Conservation (phyloP, 2,888 invertebrate genomes). For the Conchocele bisecta region DNA sequence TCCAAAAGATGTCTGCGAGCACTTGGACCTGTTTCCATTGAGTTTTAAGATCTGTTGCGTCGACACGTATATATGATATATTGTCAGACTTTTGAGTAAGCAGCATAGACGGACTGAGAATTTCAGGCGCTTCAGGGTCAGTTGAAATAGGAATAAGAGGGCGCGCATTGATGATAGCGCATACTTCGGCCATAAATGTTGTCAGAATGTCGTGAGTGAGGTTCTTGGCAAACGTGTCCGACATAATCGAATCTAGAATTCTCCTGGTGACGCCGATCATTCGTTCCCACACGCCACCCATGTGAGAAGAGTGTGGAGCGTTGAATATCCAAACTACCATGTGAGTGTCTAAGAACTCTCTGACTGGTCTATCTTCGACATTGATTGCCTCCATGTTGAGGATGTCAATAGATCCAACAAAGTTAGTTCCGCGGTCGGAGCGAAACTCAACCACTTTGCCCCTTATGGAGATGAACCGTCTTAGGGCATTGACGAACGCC, state of each 20-base stretch:
- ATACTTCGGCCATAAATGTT: slow-evolving; percentile 29
- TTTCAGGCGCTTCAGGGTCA: slow-evolving; percentile 19
- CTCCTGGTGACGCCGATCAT: slow-evolving; percentile 30
- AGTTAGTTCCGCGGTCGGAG: slow-evolving; percentile 42
- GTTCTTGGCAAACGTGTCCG: not conserved
- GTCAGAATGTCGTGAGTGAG: slow-evolving; percentile 30
- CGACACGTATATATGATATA: not conserved
- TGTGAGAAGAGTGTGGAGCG: slow-evolving; percentile 28
- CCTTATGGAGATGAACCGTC: slow-evolving; percentile 34
- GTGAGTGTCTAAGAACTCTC: not conserved
- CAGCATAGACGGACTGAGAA: slow-evolving; percentile 14
- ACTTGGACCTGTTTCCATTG: slow-evolving; percentile 22
- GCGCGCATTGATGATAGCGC: slow-evolving; percentile 22
- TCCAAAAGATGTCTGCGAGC: slow-evolving; percentile 28
- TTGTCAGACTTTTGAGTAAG: slow-evolving; percentile 18
- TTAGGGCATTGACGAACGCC: slow-evolving; percentile 42
- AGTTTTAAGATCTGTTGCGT: not conserved
- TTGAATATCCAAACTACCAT: slow-evolving; percentile 30
- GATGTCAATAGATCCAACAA: slow-evolving; percentile 22
- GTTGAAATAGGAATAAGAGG: slow-evolving; percentile 14
- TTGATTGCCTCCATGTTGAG: slow-evolving; percentile 1
- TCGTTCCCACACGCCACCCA: slow-evolving; percentile 39
- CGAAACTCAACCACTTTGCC: slow-evolving; percentile 25
- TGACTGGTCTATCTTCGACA: slow-evolving; percentile 1
- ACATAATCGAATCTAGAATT: slow-evolving; percentile 32